phyloP scores from a whole-genome alignment of 2,113 vertebrate genomes.

The Ophiodon elongatus region DNA sequence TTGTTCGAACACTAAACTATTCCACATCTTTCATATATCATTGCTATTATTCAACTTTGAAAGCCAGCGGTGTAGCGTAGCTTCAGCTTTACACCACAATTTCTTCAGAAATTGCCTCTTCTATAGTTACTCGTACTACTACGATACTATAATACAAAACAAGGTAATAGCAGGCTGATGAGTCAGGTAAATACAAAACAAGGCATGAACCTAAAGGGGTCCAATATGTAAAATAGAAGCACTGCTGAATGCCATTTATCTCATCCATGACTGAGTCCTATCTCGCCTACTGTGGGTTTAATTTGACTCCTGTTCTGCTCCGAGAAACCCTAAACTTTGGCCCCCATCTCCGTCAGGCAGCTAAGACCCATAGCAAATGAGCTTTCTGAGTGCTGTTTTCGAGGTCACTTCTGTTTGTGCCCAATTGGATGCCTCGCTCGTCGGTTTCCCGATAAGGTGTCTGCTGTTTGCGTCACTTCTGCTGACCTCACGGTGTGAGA shows the following conservation, averaged over 20 bases:
- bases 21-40: background rate
- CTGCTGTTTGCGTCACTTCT: background rate
- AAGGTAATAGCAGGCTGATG: background rate
- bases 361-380: slow-evolving; percentile 14
- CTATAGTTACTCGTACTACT: background rate
- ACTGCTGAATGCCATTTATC: background rate
- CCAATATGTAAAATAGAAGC: slow-evolving; percentile 4
- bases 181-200: background rate
- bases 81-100: background rate
- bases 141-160: background rate
- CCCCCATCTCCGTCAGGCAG: slow-evolving; percentile 16
- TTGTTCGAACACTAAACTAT: background rate
- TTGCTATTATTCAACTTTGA: background rate
- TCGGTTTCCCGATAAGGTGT: slow-evolving; percentile 27
- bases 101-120: background rate
- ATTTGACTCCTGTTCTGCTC: slow-evolving; percentile 17
- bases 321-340: slow-evolving; percentile 31
- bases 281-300: slow-evolving; percentile 13
- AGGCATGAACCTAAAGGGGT: background rate
- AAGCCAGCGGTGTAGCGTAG: too few relatives aligned
- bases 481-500: background rate
- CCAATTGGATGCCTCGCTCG: slow-evolving; percentile 8
- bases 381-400: slow-evolving; percentile 7
- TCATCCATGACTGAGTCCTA: background rate
- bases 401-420: slow-evolving; percentile 34